Base-by-base conservation (phyloP, 2,888 invertebrate genomes). In the Calameuta idolon region DNA sequence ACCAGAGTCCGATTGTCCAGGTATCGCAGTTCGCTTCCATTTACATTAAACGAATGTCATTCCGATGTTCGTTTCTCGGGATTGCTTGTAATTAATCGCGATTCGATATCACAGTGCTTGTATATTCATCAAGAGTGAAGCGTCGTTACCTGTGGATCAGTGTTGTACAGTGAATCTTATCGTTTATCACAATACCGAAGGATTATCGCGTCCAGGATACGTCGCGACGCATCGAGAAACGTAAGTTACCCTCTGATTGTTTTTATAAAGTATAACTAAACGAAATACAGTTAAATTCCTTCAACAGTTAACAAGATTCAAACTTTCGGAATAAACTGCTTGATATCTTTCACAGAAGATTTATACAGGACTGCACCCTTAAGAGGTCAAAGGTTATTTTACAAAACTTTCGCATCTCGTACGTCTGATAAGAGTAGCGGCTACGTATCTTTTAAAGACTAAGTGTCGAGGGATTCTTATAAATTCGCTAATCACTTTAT, bases 121-220 rank as follows among this genome's bases (percentile, higher is more conserved):
- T 55, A 55, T 55, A 55, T 55, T 55, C 55, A 23, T 9, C 55
- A 55, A 55, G 55, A 55, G 55, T 55, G 55, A 55, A 55, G 55
- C 55, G 55, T 55, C 55, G 55, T 55, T 55, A 23, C 23, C 5
- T 23, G 55, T 55, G 55, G 23, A 55, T 55, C 55, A 55, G 55
- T 55, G 55, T 55, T 55, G 23, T 55, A 55, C 55, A 55, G 55
- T 55, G 55, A 23, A 55, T 55, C 55, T 55, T 55, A 55, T 55
- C 55, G 55, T 55, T 55, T 55, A 55, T 55, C 55, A 55, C 23
- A 55, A 55, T 55, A 55, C 55, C 55, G 71, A 71, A 71, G 71
- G 71, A 71, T 71, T 71, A 71, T 71, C 71, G 71, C 34, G 33
- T 71, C 33, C 71, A 71, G 71, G 71, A 71, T 71, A 71, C 71